These are phyloP conservation scores for Isurus oxyrinchus DNA, from an alignment of 2,113 vertebrate genomes.

Conservation along the genomic window DNA sequence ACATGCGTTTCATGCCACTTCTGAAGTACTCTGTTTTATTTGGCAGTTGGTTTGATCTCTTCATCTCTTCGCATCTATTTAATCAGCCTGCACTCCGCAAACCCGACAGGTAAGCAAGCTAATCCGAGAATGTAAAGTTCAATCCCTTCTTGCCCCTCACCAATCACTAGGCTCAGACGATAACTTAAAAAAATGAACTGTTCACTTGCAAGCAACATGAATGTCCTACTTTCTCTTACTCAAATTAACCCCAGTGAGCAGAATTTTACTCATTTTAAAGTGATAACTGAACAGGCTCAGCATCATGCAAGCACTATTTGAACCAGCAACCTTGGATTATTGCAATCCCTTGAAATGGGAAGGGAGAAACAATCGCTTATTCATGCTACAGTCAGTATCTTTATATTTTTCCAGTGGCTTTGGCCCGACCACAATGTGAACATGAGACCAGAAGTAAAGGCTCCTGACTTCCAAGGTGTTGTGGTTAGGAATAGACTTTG, in stretches of 20 bases:
- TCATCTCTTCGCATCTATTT: constrained; percentile 14
- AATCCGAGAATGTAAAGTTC: neutral
- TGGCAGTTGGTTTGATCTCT: constrained; percentile 4
- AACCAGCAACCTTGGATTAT: neutral
- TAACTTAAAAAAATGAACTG: neutral
- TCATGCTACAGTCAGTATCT: neutral
- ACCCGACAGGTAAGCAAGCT: neutral
- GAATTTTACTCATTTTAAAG: neutral
- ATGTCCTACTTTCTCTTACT: neutral
- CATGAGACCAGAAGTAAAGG: neutral
- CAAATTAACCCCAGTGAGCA: neutral
- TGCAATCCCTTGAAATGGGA: neutral
- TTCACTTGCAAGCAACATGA: neutral
- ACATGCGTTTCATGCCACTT: constrained; percentile 10
- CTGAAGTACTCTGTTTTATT: constrained; percentile 24
- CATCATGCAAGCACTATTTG: neutral
- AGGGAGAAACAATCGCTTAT: neutral
- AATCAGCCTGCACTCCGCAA: neutral
- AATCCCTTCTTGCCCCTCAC: neutral
- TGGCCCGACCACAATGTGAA: neutral
- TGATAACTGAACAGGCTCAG: neutral
- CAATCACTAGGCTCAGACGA: neutral
- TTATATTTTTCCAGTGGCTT: neutral
- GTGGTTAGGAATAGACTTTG: neutral
- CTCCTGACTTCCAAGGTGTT: neutral